These are phyloP conservation scores for Hippocampus comes DNA, from an alignment of 2,113 vertebrate species.

Conservation along the genomic window DNA sequence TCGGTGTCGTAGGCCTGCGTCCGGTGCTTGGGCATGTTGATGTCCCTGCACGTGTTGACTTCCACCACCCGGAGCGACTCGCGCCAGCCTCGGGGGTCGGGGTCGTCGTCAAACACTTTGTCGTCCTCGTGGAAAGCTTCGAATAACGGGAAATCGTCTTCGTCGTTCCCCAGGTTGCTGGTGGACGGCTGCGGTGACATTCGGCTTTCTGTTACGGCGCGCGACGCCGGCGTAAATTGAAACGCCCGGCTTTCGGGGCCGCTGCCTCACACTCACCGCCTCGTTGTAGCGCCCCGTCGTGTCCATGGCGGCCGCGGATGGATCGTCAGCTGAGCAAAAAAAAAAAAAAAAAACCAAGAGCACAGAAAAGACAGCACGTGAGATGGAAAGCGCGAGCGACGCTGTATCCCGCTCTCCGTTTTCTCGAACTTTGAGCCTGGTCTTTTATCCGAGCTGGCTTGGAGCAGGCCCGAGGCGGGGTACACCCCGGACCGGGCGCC, in stretches of 20 bases:
- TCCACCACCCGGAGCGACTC: slow-evolving; percentile 15
- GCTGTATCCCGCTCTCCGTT: too few relatives aligned
- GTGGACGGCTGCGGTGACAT: slow-evolving; percentile 4
- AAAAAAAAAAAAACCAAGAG: neutral
- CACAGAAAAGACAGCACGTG: too few relatives aligned
- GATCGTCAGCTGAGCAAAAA: neutral
- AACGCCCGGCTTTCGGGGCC: too few relatives aligned
- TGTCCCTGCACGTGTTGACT: slow-evolving; percentile 68
- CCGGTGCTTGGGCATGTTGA: slow-evolving; percentile 76
- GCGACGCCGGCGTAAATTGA: too few relatives aligned
- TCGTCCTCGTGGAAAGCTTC: neutral
- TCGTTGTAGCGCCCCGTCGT: neutral
- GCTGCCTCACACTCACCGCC: neutral
- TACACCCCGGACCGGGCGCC: too few relatives aligned
- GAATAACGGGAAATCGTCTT: neutral
- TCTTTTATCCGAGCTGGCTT: too few relatives aligned
- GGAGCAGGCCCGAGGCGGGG: too few relatives aligned
- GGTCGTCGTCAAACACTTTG: neutral
- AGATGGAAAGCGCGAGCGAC: too few relatives aligned
- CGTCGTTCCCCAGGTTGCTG: neutral
- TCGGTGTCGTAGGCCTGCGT: slow-evolving; percentile 70
- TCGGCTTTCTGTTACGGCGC: neutral
- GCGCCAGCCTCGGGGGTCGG: neutral
- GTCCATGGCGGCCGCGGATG: neutral
- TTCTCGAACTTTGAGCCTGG: too few relatives aligned